phyloP scores from a whole-genome alignment of 1,140 invertebrate genomes.

The Neodiprion lecontei region DNA sequence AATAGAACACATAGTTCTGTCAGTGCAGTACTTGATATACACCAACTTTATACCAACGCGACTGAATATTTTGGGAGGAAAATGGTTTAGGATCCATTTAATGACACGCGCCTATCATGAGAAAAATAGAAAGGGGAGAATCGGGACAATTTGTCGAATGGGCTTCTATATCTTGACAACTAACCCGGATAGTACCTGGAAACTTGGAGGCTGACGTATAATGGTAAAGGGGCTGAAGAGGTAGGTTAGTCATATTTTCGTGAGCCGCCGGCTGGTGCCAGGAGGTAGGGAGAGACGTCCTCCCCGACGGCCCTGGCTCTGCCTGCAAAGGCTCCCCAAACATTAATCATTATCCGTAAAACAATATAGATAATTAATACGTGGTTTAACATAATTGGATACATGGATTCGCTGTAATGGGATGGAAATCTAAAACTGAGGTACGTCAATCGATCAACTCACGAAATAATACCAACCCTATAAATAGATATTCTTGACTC shows the following conservation, averaged over 20 bases:
- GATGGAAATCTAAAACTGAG: constrained; percentile 34
- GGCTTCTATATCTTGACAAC: neutral
- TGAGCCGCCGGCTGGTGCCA: neutral
- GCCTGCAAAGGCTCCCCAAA: constrained; percentile 15
- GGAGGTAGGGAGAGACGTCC: constrained; percentile 5
- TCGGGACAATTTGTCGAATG: neutral
- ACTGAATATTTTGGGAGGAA: neutral
- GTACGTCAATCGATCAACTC: constrained; percentile 46
- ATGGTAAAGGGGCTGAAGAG: neutral
- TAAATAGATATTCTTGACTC: neutral
- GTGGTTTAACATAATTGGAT: constrained; percentile 51
- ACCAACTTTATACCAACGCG: neutral
- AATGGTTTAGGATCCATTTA: neutral
- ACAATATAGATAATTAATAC: constrained; percentile 55
- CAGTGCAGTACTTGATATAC: too few relatives aligned
- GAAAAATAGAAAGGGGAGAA: neutral
- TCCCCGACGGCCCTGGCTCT: neutral
- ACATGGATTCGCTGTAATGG: constrained; percentile 32
- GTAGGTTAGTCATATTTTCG: constrained; percentile 11
- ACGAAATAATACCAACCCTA: constrained; percentile 10
- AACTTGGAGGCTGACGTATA: neutral
- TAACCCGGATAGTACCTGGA: neutral
- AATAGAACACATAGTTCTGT: too few relatives aligned
- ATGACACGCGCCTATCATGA: neutral
- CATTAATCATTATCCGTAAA: constrained; percentile 52